These are phyloP conservation scores for Geopemphigus sp. DNA, from an alignment of 1,140 invertebrate species.

Conservation along the genomic window DNA sequence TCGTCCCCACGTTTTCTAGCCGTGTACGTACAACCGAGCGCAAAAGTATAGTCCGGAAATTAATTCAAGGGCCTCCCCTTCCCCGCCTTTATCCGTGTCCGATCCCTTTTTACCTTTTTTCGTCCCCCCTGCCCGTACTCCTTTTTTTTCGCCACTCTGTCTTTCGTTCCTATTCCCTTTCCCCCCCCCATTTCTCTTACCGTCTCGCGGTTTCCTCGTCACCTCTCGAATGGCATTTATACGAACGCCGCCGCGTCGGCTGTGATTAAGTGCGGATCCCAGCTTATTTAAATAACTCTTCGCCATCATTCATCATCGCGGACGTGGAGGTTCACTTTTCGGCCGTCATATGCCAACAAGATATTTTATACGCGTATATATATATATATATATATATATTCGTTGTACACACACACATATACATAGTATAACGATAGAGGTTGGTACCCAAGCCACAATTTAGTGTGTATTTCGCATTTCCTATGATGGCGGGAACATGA, in stretches of 20 bases:
- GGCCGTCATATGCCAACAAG: constrained; percentile 12
- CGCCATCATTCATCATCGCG: constrained; percentile 36
- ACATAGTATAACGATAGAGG: background rate
- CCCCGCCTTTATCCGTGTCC: too few relatives aligned
- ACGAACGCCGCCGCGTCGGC: constrained; percentile 14
- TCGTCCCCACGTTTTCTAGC: background rate
- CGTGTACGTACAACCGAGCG: background rate
- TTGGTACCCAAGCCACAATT: background rate
- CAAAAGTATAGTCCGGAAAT: constrained; percentile 38
- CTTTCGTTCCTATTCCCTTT: background rate
- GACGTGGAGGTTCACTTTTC: constrained; percentile 28
- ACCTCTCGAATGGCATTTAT: background rate
- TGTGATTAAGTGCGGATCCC: constrained; percentile 27
- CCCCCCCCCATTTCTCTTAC: background rate
- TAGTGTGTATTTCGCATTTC: background rate
- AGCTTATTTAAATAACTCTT: constrained; percentile 41
- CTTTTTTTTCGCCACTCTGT: background rate
- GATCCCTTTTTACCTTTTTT: constrained; percentile 29
- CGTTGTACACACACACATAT: too few relatives aligned
- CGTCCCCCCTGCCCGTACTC: constrained; percentile 8
- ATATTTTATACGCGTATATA: background rate
- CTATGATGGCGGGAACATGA: background rate
- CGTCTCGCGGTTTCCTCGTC: background rate
- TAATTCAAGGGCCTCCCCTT: constrained; percentile 42
- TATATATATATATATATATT: background rate